Evolutionary conservation across 2,888 invertebrate genomes (phyloP).

Genomic region (Cephus spinipes): DNA sequence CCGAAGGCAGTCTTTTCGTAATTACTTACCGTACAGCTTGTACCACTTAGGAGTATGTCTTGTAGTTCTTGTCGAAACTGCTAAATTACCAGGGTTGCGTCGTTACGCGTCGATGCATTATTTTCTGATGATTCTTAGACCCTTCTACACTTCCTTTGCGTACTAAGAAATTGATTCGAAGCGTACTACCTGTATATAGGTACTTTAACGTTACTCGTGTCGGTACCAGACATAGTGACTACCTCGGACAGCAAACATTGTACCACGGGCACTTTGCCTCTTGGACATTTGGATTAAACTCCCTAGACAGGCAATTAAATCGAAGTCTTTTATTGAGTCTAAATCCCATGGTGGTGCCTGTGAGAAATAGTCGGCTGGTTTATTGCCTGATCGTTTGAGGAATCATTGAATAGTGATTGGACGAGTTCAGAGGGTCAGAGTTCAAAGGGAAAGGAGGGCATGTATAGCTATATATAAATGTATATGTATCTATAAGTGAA

Average conservation of each 20-base stretch:
- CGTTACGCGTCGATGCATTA: background rate
- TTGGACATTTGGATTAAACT: background rate
- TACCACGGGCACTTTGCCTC: background rate
- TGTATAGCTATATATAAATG: background rate
- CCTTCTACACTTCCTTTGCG: background rate
- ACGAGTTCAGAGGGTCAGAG: background rate
- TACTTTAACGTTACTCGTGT: background rate
- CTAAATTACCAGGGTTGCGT: slow-evolving; percentile 26
- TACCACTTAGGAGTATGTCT: background rate
- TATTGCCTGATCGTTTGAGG: background rate
- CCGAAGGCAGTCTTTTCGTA: slow-evolving; percentile 9
- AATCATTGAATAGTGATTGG: background rate
- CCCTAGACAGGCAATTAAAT: background rate
- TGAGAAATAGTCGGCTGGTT: background rate
- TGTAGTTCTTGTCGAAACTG: slow-evolving; percentile 28
- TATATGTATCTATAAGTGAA: background rate
- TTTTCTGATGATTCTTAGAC: background rate
- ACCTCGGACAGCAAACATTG: background rate
- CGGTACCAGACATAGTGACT: background rate
- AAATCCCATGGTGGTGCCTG: background rate
- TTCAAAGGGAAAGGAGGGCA: background rate
- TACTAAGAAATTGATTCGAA: background rate
- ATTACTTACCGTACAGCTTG: background rate
- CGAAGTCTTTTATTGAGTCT: background rate
- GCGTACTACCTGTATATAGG: background rate